Evolutionary conservation across 2,797 vertebrate genomes (phyloP).

Genomic region (Poliocrania exsul): DNA sequence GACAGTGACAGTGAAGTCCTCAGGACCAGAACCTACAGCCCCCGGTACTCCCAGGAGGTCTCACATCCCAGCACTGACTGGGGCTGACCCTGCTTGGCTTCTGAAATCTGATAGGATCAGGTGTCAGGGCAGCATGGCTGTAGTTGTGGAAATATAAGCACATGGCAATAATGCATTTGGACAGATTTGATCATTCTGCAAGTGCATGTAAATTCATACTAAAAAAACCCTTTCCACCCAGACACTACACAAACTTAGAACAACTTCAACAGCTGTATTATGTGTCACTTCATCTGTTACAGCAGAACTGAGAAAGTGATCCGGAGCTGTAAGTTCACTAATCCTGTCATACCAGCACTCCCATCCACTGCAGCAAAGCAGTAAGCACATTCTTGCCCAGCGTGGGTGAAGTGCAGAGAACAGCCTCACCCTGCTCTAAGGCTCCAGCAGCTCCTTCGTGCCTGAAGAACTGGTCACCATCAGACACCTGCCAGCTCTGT

Average conservation of each 20-base stretch:
- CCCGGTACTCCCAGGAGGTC: too few species aligned
- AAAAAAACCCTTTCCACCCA: neutral
- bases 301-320: neutral
- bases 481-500: neutral
- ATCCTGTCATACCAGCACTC: neutral
- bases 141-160: neutral
- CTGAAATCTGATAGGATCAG: too few species aligned
- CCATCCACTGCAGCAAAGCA: neutral
- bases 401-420: accelerated
- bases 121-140: too few species aligned
- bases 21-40: too few species aligned
- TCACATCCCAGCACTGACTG: too few species aligned
- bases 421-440: neutral
- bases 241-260: neutral
- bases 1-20: too few species aligned
- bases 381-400: neutral
- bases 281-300: neutral
- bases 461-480: neutral
- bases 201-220: neutral
- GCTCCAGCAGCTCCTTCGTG: neutral
- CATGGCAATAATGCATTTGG: neutral
- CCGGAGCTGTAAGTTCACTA: neutral
- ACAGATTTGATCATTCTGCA: neutral
- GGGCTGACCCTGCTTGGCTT: too few species aligned
- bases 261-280: neutral